Base-by-base conservation (phyloP, 2,797 vertebrate genomes). In the Pogonophryne albipinna region DNA sequence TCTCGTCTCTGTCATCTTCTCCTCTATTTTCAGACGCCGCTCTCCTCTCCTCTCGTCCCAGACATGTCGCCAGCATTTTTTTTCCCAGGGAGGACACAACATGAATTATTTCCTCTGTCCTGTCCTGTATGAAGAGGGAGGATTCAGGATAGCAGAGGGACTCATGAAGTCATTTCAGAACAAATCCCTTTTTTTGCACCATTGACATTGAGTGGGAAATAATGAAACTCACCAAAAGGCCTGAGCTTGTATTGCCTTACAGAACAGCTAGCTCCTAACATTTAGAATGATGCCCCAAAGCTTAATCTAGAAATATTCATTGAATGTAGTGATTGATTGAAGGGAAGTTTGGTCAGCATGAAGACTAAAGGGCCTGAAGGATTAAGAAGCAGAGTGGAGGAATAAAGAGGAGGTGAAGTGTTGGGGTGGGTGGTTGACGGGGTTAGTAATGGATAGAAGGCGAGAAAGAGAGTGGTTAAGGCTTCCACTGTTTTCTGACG, bases 51-150 rank as follows among this genome's bases (percentile, higher is more conserved):
- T 69, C 66, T 79, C 6, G 0, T 71, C 63, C 65, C 80, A 90
- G 79, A 88, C 84, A 86, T 88, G 88, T 87, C 64, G 16, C 78
- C 79, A 82, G 81, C 66, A 60, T 71, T 56, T 31, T 51, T 56
- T 59, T 50, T 23, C 31, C 50, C 74, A 65, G 47, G 38, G 50
- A 74, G 17, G 66, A 73, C 74, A 80, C 73, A 52, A 23, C 87
- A 90, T 89, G 4, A 91, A 91, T 91, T 85, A 88, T 91, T 91
- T 83, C 84, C 63, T 15, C 23, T 6, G 70, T 23, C 62, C 73
- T 75, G 84, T 62, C 71, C 71, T 63, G 80, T 58, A 74, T 50
- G 69, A 49, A 55, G 45, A 55, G 71, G 49, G 38, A 68, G 23
- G 66, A 84, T 66, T 82, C 12, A 77, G 79, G 77, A 78, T 78